phyloP scores from a whole-genome alignment of 2,113 vertebrate species.

The Pelvicachromis taeniatus region DNA sequence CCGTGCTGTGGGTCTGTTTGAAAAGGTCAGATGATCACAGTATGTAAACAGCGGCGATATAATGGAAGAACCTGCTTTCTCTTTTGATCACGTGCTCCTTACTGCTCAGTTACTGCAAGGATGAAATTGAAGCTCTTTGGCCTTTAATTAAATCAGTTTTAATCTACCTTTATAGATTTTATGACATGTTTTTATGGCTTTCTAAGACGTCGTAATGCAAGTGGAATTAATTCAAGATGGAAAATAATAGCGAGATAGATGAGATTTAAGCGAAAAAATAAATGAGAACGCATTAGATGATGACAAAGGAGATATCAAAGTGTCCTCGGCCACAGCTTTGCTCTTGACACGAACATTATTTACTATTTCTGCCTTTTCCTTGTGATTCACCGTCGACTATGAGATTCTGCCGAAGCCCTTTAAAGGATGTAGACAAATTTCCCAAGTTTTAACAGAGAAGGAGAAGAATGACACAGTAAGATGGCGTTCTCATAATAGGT shows the following conservation, averaged over 20 bases:
- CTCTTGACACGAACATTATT: background rate
- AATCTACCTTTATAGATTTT: background rate
- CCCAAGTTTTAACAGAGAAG: background rate
- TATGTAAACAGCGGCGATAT: conserved; percentile 14
- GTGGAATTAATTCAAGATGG: background rate
- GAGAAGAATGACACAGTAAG: background rate
- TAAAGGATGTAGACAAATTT: background rate
- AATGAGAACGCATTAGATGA: background rate
- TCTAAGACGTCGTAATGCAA: background rate
- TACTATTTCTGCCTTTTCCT: background rate
- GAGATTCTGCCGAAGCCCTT: background rate
- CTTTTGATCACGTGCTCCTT: background rate
- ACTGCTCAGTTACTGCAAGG: background rate
- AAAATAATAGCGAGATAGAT: background rate
- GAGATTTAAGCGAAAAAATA: background rate
- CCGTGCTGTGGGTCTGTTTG: background rate
- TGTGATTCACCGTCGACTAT: background rate
- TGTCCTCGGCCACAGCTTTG: background rate
- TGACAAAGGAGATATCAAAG: background rate
- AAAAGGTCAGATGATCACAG: conserved; percentile 40
- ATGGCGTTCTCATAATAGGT: background rate
- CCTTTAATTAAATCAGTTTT: background rate
- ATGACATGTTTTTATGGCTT: background rate
- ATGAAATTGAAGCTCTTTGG: background rate
- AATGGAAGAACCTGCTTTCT: background rate